Percentiles rank a stretch among this genome's conserved stretches.
phyloP scores from a whole-genome alignment of 2,797 vertebrate species.

The Garrulus glandarius region DNA sequence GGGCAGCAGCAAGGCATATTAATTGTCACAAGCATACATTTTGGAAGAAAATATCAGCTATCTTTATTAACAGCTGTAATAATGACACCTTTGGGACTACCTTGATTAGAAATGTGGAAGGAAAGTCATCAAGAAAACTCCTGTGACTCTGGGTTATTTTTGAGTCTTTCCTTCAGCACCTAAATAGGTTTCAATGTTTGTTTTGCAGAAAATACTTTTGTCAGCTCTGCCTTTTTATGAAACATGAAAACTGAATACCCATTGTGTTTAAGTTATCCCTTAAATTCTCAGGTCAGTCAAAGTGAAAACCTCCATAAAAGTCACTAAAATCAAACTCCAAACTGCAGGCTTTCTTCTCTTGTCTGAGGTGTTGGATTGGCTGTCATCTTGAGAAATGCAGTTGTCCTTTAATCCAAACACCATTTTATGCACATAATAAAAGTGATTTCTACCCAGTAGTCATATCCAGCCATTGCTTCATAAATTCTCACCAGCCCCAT shows the following conservation, averaged over 20 bases:
- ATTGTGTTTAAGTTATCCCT: neutral
- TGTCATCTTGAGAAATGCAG: slow-evolving; percentile 34
- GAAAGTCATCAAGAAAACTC: neutral
- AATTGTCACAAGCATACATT: neutral
- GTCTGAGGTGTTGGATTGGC: neutral
- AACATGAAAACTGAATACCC: neutral
- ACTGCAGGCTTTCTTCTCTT: neutral
- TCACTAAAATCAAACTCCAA: neutral
- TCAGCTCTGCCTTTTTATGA: neutral
- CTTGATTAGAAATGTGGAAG: neutral
- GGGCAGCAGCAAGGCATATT: neutral
- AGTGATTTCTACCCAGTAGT: slow-evolving; percentile 61
- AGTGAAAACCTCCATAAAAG: neutral
- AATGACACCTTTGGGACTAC: neutral
- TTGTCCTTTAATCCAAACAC: slow-evolving; percentile 50
- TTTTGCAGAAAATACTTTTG: neutral
- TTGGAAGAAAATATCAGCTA: neutral
- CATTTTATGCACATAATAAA: slow-evolving; percentile 63
- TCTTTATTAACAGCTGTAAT: neutral
- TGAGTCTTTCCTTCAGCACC: neutral
- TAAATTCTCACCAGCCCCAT: slow-evolving; percentile 49
- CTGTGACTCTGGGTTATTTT: neutral
- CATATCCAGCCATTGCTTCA: slow-evolving; percentile 21
- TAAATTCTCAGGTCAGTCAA: neutral
- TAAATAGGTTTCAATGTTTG: neutral